Base-by-base conservation (phyloP, 2,113 vertebrate species). In the Synchiropus splendidus region DNA sequence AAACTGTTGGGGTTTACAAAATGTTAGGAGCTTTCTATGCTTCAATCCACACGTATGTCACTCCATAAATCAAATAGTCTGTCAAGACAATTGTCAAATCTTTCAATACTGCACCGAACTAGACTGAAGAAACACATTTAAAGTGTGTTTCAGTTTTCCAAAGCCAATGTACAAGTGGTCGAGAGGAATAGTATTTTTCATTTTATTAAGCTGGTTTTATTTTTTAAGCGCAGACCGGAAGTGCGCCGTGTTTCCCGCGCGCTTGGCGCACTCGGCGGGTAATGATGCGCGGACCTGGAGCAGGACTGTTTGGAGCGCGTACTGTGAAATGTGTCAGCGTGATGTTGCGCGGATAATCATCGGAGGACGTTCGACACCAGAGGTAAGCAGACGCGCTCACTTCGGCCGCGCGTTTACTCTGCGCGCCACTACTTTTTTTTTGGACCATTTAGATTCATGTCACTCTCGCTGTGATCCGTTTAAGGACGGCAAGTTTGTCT, bases 291-390 rank as follows among this genome's bases (percentile, higher is more conserved):
- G 86, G 82, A 83, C 83, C 83, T 70, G 78, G 58, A 81, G 86
- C 85, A 81, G 79, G 79, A 85, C 77, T 77, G 79, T 42, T 86
- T 83, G 88, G 86, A 90, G 90, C 89, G 90, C 87, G 85, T 80
- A 84, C 83, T 90, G 89, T 83, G 87, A 92, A 89, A 87, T 87
- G 86, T 83, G 73, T 65, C 82, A 81, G 63, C 74, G 67, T 78
- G 85, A 88, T 72, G 85, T 77, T 81, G 83, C 74, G 75, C 45
- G 74, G 73, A 75, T 80, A 81, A 82, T 77, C 67, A 58, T 56
- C 64, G 73, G 70, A 67, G 61, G 71, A 71, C 79, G 72, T 55
- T 42, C 54, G 66, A 53, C 71, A 36, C 57, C 36, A 32, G 59
- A 73, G 75, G 79, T 85, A 77, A 73, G 79, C 52, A 41, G 48